Conservation (phyloP, 2,797 vertebrate species). For the Neosilurus hyrtlii region DNA sequence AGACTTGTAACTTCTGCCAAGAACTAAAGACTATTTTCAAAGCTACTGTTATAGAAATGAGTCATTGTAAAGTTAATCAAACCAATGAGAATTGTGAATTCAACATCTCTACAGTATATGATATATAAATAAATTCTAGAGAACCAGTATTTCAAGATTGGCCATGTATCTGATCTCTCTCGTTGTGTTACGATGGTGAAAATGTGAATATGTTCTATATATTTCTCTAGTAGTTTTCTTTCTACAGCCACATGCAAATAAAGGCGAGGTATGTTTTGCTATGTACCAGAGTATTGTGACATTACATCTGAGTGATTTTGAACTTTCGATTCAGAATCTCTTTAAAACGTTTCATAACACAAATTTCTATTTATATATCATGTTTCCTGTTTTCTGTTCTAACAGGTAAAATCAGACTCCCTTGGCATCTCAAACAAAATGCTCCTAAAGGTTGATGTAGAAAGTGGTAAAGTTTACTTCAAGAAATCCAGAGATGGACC, state of each 20-base stretch:
- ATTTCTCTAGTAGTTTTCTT: background rate
- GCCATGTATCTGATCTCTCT: background rate
- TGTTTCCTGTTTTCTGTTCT: conserved; percentile 47
- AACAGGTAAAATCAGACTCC: conserved; percentile 89
- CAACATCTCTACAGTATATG: background rate
- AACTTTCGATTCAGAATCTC: background rate
- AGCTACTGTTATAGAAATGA: background rate
- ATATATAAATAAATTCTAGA: no score
- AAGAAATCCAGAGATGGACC: conserved; percentile 94
- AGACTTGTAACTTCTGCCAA: background rate
- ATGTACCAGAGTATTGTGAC: background rate
- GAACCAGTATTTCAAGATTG: background rate
- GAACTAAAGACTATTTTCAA: background rate
- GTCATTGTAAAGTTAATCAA: background rate
- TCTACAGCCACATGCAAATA: conserved; percentile 42
- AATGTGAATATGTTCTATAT: conserved; percentile 1
- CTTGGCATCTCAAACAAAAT: conserved; percentile 88
- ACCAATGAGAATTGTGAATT: background rate
- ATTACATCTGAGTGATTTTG: background rate
- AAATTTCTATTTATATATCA: conserved; percentile 10
- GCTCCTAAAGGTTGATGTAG: conserved; percentile 94
- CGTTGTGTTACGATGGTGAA: conserved; percentile 7
- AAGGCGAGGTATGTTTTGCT: conserved; percentile 12
- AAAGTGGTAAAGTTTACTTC: conserved; percentile 88
- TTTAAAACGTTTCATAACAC: background rate